phyloP scores from a whole-genome alignment of 2,888 invertebrate genomes.

The Leptarthrus brevirostris region DNA sequence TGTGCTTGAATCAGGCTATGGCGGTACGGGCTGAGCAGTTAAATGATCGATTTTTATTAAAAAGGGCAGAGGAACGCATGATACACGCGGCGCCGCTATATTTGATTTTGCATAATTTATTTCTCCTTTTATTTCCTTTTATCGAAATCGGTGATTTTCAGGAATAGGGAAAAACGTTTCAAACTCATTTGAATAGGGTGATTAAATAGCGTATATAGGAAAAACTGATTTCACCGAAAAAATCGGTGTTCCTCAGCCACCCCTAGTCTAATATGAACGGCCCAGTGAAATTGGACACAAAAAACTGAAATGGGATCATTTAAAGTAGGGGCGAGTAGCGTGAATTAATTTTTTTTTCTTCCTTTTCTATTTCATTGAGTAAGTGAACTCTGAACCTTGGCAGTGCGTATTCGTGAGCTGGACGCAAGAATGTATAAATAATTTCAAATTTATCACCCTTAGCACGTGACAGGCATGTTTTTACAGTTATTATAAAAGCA shows the following conservation, averaged over 20 bases:
- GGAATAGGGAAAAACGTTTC: not conserved
- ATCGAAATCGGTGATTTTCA: not conserved
- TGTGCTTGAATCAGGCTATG: not conserved
- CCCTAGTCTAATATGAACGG: slow-evolving; percentile 17
- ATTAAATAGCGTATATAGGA: slow-evolving; percentile 4
- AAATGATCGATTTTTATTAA: slow-evolving; percentile 11
- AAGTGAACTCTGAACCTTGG: not conserved
- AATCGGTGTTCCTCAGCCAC: slow-evolving; percentile 5
- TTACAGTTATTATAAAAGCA: slow-evolving; percentile 3
- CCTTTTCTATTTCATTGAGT: not conserved
- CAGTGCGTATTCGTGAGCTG: not conserved
- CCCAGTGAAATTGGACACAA: not conserved
- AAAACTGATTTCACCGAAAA: slow-evolving; percentile 12
- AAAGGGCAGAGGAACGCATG: slow-evolving; percentile 11
- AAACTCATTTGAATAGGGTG: slow-evolving; percentile 32
- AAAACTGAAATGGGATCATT: slow-evolving; percentile 15
- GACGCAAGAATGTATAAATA: not conserved
- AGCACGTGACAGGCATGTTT: slow-evolving; percentile 12
- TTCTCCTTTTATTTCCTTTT: slow-evolving; percentile 13
- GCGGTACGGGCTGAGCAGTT: not conserved
- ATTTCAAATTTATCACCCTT: slow-evolving; percentile 13
- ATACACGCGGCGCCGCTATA: slow-evolving; percentile 19
- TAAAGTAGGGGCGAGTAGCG: slow-evolving; percentile 18
- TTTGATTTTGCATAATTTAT: slow-evolving; percentile 32
- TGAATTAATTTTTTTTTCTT: not conserved